A percentile compares a stretch with the other conserved stretches of the same genome.
These are phyloP conservation scores for Siniperca undulata DNA, from an alignment of 2,797 vertebrate species.

Conservation along the genomic window DNA sequence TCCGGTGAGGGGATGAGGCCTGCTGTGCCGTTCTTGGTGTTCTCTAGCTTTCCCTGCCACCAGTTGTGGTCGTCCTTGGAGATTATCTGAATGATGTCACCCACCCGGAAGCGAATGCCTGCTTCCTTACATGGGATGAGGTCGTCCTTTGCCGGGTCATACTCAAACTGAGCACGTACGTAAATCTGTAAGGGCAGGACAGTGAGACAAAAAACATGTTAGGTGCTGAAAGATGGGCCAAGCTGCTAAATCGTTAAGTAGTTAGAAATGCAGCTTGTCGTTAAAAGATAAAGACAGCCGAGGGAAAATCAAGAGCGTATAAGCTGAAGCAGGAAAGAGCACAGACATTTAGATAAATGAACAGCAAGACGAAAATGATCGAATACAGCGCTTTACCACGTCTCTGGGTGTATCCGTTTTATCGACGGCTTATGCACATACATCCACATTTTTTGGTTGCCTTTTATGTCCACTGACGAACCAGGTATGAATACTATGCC, in stretches of 20 bases:
- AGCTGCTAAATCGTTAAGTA: constrained; percentile 20
- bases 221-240: constrained; percentile 5
- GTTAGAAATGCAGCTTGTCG: constrained; percentile 11
- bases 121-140: constrained; percentile 99
- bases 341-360: constrained; percentile 52
- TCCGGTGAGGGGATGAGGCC: constrained; percentile 99
- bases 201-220: not conserved
- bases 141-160: constrained; percentile 96
- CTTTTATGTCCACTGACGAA: constrained; percentile 33
- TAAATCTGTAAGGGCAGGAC: constrained; percentile 89
- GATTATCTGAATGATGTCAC: constrained; percentile 99
- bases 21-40: constrained; percentile 97
- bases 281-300: constrained; percentile 16
- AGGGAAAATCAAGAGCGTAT: constrained; percentile 9
- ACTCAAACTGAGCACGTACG: constrained; percentile 98
- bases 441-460: constrained; percentile 23
- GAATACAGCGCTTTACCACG: constrained; percentile 26
- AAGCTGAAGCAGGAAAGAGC: constrained; percentile 63
- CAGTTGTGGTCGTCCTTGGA: constrained; percentile 99
- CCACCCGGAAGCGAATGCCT: constrained; percentile 95
- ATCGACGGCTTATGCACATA: constrained; percentile 10
- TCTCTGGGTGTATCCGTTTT: not conserved
- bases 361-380: constrained; percentile 36
- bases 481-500: constrained; percentile 43
- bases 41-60: constrained; percentile 99